Conservation (phyloP, 1,140 invertebrate genomes). For the Zaprionus gabonicus region DNA sequence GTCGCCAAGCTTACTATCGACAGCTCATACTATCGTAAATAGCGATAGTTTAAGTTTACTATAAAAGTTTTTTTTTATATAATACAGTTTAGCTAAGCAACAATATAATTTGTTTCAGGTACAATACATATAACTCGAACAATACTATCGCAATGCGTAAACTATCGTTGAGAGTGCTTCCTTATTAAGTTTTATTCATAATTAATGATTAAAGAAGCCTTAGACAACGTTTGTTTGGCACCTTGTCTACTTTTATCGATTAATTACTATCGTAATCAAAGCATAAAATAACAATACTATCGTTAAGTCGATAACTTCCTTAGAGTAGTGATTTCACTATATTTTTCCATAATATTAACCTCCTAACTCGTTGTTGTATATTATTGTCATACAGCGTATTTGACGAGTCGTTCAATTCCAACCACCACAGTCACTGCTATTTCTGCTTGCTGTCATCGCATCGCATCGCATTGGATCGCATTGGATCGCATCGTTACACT, state of each 20-base stretch:
- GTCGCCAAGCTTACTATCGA: too few relatives aligned
- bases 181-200: not conserved
- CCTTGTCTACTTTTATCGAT: too few relatives aligned
- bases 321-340: not conserved
- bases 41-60: too few relatives aligned
- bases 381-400: slow-evolving; percentile 5
- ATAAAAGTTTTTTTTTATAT: too few relatives aligned
- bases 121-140: too few relatives aligned
- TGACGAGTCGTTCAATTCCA: not conserved
- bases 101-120: too few relatives aligned
- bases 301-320: not conserved
- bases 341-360: not conserved
- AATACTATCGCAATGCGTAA: not conserved
- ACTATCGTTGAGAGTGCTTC: not conserved
- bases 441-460: slow-evolving; percentile 22
- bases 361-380: too few relatives aligned
- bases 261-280: too few relatives aligned
- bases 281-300: too few relatives aligned
- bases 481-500: slow-evolving; percentile 38
- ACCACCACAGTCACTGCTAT: not conserved
- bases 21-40: too few relatives aligned
- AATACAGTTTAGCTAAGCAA: too few relatives aligned
- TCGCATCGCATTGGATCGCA: not conserved
- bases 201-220: not conserved
- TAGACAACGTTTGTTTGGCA: too few relatives aligned